Conservation (phyloP, 2,888 invertebrate genomes). For the Chrysomela aeneicollis region DNA sequence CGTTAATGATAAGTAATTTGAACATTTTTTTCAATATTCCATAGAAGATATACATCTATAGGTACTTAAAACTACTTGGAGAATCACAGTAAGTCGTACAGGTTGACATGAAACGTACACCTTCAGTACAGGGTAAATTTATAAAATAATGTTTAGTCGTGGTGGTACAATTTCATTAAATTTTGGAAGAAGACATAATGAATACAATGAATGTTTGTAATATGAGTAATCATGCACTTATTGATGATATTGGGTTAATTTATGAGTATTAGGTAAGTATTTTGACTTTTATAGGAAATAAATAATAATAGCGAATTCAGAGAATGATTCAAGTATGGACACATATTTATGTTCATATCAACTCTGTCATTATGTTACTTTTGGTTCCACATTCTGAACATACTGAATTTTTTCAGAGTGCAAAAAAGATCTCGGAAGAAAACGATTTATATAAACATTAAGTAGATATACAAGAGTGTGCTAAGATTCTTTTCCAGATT, state of each 20-base stretch:
- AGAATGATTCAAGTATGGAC: too few relatives aligned
- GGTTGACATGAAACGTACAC: conserved; percentile 40
- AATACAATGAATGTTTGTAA: too few relatives aligned
- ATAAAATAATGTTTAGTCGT: conserved; percentile 26
- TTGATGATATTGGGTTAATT: background rate
- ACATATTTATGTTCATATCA: too few relatives aligned
- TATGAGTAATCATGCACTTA: too few relatives aligned
- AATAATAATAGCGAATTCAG: too few relatives aligned
- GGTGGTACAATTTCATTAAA: conserved; percentile 26
- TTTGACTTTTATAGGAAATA: background rate
- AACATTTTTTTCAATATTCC: background rate
- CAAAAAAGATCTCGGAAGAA: too few relatives aligned
- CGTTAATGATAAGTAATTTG: conserved; percentile 23
- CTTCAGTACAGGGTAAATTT: conserved; percentile 39
- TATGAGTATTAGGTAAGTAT: conserved; percentile 3
- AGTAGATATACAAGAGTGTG: too few relatives aligned
- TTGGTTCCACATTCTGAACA: too few relatives aligned
- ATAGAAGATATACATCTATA: conserved; percentile 20
- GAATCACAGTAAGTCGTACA: conserved; percentile 50
- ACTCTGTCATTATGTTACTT: too few relatives aligned
- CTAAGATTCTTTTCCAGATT: too few relatives aligned
- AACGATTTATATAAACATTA: too few relatives aligned
- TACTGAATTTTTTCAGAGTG: too few relatives aligned
- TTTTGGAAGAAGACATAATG: background rate
- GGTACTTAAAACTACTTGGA: conserved; percentile 40